Evolutionary conservation across 2,797 vertebrate species (phyloP).

Genomic region (Leptatherina wallacei): DNA sequence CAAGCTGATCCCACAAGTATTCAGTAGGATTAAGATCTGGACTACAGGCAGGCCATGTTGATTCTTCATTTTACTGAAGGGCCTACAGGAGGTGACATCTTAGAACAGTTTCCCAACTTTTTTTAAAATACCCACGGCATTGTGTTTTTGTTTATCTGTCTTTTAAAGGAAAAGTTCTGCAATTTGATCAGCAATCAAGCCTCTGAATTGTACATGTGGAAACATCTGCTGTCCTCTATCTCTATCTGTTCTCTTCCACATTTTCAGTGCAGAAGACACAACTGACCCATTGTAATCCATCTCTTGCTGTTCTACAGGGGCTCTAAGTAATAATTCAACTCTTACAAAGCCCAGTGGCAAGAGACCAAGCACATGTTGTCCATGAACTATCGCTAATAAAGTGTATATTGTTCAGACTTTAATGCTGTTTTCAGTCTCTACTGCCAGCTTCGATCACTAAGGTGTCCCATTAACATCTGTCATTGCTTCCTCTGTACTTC

Average conservation of each 20-base stretch:
- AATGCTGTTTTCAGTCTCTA: conserved; percentile 51
- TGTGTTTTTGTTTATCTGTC: conserved; percentile 3
- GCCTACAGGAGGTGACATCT: neutral
- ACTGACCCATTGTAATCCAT: conserved; percentile 62
- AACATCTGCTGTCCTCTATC: conserved; percentile 53
- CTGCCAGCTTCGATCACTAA: conserved; percentile 58
- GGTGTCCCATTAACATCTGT: conserved; percentile 60
- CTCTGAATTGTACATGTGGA: neutral
- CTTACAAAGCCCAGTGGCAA: conserved; percentile 66
- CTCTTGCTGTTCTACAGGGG: conserved; percentile 62
- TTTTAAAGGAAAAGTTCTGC: conserved; percentile 20
- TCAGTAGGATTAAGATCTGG: too few relatives aligned
- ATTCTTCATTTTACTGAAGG: neutral
- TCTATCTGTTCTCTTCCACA: conserved; percentile 36
- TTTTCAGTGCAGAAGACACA: conserved; percentile 52
- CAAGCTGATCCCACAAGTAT: too few relatives aligned
- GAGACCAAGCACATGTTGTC: conserved; percentile 72
- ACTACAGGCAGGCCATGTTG: neutral
- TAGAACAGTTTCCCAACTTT: neutral
- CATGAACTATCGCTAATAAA: conserved; percentile 70
- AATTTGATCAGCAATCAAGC: conserved; percentile 9
- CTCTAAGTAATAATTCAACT: conserved; percentile 69
- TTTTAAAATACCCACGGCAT: neutral
- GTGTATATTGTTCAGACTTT: conserved; percentile 70
- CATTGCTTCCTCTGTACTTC: conserved; percentile 47